These are phyloP conservation scores for Okamejei kenojei DNA, from an alignment of 2,797 vertebrate species.

Conservation along the genomic window DNA sequence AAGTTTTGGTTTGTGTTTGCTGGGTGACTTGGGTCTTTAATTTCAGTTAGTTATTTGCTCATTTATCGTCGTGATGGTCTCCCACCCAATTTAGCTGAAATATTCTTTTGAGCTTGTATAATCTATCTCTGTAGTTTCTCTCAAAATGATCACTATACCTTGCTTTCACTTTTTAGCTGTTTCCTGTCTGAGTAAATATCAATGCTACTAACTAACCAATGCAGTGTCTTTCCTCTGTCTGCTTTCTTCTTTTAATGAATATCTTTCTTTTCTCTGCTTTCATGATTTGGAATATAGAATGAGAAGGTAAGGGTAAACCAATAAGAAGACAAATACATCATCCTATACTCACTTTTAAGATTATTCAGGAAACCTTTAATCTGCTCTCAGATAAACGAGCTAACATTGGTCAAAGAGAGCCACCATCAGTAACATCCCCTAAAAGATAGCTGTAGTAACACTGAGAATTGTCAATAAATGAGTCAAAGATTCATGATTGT, in stretches of 20 bases:
- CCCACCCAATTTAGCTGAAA: background rate
- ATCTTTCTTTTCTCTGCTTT: constrained; percentile 34
- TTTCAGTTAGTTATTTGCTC: no score
- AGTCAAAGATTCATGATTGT: background rate
- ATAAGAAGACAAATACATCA: background rate
- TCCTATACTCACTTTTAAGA: background rate
- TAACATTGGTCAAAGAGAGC: background rate
- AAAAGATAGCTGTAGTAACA: background rate
- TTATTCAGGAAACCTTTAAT: background rate
- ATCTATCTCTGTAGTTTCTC: background rate
- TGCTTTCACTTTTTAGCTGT: background rate
- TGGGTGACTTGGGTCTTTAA: no score
- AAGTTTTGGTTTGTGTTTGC: background rate
- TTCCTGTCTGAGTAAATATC: background rate
- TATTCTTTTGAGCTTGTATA: background rate
- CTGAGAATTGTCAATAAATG: background rate
- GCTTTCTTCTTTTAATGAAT: constrained; percentile 6
- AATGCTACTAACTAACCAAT: background rate
- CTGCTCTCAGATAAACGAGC: background rate
- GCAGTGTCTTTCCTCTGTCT: background rate
- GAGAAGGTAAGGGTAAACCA: constrained; percentile 31
- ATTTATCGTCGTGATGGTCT: no score
- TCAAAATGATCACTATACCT: background rate
- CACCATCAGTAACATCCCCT: background rate
- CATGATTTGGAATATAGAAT: constrained; percentile 29